phyloP scores from a whole-genome alignment of 2,113 vertebrate species.

The Camelus dromedarius region DNA sequence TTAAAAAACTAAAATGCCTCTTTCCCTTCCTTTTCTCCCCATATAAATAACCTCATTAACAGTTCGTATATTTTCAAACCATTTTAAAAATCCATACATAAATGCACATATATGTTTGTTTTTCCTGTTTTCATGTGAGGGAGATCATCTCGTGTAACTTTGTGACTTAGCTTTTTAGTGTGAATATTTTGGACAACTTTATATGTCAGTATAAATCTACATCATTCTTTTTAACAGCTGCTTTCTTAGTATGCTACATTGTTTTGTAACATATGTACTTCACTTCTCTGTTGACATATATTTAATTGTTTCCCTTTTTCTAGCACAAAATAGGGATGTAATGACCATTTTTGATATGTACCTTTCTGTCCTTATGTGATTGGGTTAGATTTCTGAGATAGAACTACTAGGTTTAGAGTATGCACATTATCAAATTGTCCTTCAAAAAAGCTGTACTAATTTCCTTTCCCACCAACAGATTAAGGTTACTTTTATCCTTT shows the following conservation, averaged over 20 bases:
- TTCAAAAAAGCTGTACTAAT: background rate
- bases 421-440: background rate
- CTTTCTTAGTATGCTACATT: background rate
- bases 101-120: background rate
- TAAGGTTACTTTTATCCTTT: background rate
- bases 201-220: background rate
- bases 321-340: background rate
- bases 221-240: background rate
- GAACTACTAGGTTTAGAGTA: background rate
- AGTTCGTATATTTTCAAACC: background rate
- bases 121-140: background rate
- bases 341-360: background rate
- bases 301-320: background rate
- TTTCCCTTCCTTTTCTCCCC: background rate
- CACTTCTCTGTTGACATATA: background rate
- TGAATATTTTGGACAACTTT: conserved; percentile 13
- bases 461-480: background rate
- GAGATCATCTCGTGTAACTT: background rate
- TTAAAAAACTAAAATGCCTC: background rate
- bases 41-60: background rate
- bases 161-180: background rate
- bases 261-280: background rate
- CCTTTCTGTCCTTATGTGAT: background rate
- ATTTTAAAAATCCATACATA: background rate
- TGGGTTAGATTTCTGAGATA: conserved; percentile 1